These are phyloP conservation scores for Canis aureus DNA, from an alignment of 2,113 vertebrate species.

Conservation along the genomic window DNA sequence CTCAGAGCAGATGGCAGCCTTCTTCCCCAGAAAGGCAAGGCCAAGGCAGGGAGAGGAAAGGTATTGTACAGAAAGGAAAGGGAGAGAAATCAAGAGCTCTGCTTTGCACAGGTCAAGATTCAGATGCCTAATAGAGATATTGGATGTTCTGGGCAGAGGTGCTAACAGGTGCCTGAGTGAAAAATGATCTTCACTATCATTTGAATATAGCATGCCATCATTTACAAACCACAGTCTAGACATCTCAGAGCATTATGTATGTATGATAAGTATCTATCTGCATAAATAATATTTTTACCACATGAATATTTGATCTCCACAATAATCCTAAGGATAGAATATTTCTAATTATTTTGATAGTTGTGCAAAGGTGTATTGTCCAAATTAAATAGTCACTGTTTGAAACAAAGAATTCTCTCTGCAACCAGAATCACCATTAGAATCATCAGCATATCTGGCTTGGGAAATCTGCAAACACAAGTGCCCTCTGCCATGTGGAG, in stretches of 20 bases:
- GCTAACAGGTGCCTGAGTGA: neutral
- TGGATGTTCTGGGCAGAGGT: neutral
- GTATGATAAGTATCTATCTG: neutral
- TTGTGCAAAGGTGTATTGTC: neutral
- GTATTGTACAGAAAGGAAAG: neutral
- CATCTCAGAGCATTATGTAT: neutral
- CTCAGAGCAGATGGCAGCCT: accelerated
- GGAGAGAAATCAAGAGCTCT: too few species aligned
- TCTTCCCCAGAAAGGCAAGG: neutral
- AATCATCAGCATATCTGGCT: neutral
- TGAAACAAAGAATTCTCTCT: conserved; percentile 13
- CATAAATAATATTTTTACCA: neutral
- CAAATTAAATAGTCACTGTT: neutral
- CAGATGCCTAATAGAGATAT: neutral
- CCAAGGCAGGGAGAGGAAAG: too few species aligned
- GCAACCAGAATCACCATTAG: neutral
- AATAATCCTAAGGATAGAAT: neutral
- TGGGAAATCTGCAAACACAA: neutral
- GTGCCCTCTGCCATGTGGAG: neutral
- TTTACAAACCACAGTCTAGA: neutral
- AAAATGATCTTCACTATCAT: neutral
- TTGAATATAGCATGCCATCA: neutral
- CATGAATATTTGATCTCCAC: conserved; percentile 10
- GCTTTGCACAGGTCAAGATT: neutral
- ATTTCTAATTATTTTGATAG: conserved; percentile 14